Percentiles rank a stretch among this genome's conserved stretches.
phyloP scores from a whole-genome alignment of 2,797 vertebrate genomes.

The Hyperoplus lanceolatus region DNA sequence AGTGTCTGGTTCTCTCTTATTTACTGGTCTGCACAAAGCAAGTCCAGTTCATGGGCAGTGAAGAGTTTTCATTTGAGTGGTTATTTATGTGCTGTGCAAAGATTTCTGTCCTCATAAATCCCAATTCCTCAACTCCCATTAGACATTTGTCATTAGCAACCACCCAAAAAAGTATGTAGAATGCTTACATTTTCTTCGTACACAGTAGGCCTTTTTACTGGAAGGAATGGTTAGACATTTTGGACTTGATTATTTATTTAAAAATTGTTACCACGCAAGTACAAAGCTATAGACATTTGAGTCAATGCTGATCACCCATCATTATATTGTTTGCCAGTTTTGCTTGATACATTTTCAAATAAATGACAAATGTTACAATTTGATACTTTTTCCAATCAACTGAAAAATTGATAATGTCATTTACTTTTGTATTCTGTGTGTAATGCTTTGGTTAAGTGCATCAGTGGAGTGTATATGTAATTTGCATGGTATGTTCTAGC shows the following conservation, averaged over 20 bases:
- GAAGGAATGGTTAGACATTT: neutral
- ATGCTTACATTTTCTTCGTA: neutral
- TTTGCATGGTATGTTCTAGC: slow-evolving; percentile 15
- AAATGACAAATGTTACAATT: neutral
- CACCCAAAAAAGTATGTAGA: neutral
- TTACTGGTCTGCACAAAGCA: neutral
- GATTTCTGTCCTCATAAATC: neutral
- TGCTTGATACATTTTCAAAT: no score
- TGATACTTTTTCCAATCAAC: neutral
- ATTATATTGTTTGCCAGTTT: neutral
- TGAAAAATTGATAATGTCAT: neutral
- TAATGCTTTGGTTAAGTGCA: neutral
- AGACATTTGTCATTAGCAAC: neutral
- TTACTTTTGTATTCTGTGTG: neutral
- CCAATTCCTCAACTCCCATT: neutral
- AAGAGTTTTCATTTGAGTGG: neutral
- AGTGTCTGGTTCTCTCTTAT: neutral
- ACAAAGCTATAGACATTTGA: no score
- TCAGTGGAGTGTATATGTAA: slow-evolving; percentile 8
- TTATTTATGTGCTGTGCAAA: neutral
- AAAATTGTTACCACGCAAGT: no score
- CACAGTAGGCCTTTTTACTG: neutral
- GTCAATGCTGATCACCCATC: no score
- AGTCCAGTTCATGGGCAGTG: neutral
- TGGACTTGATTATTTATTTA: no score